These are phyloP conservation scores for Fistularia commersonii DNA, from an alignment of 2,797 vertebrate species.

Conservation along the genomic window DNA sequence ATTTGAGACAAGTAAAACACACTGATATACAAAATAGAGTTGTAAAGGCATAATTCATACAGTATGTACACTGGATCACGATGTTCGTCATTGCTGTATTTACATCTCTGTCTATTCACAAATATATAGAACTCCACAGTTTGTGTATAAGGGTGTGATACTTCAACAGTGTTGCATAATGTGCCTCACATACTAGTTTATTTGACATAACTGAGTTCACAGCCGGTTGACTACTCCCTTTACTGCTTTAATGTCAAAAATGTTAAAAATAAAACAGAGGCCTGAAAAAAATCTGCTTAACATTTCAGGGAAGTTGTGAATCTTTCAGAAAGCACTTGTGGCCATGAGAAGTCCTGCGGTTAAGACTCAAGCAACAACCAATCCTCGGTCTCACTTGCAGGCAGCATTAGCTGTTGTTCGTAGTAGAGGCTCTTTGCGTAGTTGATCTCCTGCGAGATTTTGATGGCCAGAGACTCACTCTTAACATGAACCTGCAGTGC, in stretches of 20 bases:
- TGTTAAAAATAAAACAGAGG: neutral
- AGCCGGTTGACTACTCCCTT: conserved; percentile 7
- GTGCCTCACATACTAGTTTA: conserved; percentile 25
- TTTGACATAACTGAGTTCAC: neutral
- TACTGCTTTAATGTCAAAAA: conserved; percentile 2
- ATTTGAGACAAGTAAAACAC: too few relatives aligned
- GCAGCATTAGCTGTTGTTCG: conserved; percentile 96
- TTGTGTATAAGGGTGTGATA: conserved; percentile 72
- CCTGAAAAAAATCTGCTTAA: neutral
- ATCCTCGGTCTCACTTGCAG: conserved; percentile 84
- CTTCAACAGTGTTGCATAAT: conserved; percentile 42
- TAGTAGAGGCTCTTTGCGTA: conserved; percentile 99
- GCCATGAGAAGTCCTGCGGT: conserved; percentile 4
- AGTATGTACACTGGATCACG: conserved; percentile 3
- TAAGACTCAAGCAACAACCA: conserved; percentile 87
- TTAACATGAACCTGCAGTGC: conserved; percentile 88
- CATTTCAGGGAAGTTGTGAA: too few relatives aligned
- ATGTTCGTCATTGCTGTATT: conserved; percentile 22
- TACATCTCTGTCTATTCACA: conserved; percentile 67
- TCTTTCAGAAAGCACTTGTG: too few relatives aligned
- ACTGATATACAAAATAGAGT: too few relatives aligned
- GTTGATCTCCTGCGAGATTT: conserved; percentile 97
- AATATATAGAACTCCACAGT: conserved; percentile 39
- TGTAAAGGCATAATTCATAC: conserved; percentile 3
- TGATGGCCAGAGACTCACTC: conserved; percentile 87